Evolutionary conservation across 2,888 invertebrate species (phyloP).

Genomic region (Rutpela maculata): DNA sequence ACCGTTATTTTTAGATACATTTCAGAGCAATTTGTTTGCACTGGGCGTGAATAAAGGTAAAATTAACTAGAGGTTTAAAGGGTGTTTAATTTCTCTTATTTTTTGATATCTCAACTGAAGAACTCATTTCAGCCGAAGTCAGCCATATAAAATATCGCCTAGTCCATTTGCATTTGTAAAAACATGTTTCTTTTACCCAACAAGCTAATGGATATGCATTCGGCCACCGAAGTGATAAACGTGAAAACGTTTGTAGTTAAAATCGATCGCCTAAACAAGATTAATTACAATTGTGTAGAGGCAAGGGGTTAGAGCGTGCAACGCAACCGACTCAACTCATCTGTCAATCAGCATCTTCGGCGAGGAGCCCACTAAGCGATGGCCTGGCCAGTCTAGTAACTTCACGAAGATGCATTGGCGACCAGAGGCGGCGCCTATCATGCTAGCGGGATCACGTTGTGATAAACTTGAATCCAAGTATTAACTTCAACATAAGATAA

Average conservation of each 20-base stretch:
- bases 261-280: slow-evolving; percentile 45
- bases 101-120: background rate
- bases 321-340: slow-evolving; percentile 26
- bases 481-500: no score
- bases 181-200: slow-evolving; percentile 14
- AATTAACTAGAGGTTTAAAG: background rate
- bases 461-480: no score
- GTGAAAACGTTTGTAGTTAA: slow-evolving; percentile 28
- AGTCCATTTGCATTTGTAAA: slow-evolving; percentile 25
- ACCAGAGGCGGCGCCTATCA: slow-evolving; percentile 12
- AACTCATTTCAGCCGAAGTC: background rate
- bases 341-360: slow-evolving; percentile 40
- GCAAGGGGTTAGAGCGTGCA: slow-evolving; percentile 30
- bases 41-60: background rate
- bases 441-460: background rate
- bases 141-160: slow-evolving; percentile 3
- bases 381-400: slow-evolving; percentile 25
- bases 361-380: slow-evolving; percentile 21
- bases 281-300: slow-evolving; percentile 42
- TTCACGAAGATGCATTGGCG: slow-evolving; percentile 30
- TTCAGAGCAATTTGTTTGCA: no score
- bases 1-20: no score
- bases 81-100: background rate
- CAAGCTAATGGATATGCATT: slow-evolving; percentile 37
- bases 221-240: slow-evolving; percentile 34